These are phyloP conservation scores for Tetropium fuscum DNA, from an alignment of 2,888 invertebrate genomes.

Conservation along the genomic window DNA sequence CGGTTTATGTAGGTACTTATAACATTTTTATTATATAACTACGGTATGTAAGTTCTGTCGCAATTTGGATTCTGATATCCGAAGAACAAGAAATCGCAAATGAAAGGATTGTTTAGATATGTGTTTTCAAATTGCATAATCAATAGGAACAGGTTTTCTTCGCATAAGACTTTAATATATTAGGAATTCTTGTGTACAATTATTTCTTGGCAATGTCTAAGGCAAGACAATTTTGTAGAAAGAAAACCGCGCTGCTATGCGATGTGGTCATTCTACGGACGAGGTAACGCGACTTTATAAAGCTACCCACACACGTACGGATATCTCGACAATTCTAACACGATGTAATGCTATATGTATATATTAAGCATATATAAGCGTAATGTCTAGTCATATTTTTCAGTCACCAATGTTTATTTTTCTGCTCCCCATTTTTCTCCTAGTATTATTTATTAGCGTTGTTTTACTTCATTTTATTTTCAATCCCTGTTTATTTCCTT, in stretches of 20 bases:
- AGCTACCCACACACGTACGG: too few species aligned
- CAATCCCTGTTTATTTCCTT: too few species aligned
- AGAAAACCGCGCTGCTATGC: neutral
- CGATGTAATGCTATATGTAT: too few species aligned
- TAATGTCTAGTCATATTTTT: too few species aligned
- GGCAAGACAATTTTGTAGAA: neutral
- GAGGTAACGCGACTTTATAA: neutral
- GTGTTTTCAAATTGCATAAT: slow-evolving; percentile 34
- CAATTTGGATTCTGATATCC: slow-evolving; percentile 10
- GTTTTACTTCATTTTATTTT: too few species aligned
- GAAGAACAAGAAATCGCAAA: slow-evolving; percentile 25
- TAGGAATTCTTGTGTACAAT: slow-evolving; percentile 26
- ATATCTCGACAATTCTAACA: too few species aligned
- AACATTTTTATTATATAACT: too few species aligned
- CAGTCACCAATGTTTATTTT: too few species aligned
- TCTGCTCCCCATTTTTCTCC: too few species aligned
- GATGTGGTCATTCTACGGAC: neutral
- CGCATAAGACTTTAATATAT: slow-evolving; percentile 23
- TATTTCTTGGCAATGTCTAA: slow-evolving; percentile 24
- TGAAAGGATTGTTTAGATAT: slow-evolving; percentile 23
- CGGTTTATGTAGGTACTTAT: slow-evolving; percentile 20
- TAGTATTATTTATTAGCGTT: too few species aligned
- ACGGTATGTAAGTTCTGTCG: too few species aligned
- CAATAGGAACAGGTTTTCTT: slow-evolving; percentile 31
- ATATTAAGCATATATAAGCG: too few species aligned